These are phyloP conservation scores for Rhizoglyphus robini DNA, from an alignment of 1,140 invertebrate species.

Conservation along the genomic window DNA sequence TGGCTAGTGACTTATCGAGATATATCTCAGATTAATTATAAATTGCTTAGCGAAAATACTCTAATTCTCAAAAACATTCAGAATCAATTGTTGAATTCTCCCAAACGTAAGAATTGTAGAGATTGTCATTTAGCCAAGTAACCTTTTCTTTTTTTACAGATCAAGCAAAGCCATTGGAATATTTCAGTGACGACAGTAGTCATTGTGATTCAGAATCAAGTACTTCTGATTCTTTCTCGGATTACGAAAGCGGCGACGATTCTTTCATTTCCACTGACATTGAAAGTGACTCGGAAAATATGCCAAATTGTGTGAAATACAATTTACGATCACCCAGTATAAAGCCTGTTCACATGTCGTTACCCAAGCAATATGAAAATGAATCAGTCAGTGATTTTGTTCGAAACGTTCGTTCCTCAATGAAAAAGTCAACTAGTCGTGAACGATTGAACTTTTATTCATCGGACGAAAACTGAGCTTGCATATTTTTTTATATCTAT, in stretches of 20 bases:
- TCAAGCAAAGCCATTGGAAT: too few relatives aligned
- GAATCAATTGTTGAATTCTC: not conserved
- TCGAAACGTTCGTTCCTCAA: not conserved
- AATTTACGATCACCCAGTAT: not conserved
- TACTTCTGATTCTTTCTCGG: not conserved
- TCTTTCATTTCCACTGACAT: not conserved
- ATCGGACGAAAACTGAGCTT: not conserved
- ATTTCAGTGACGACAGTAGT: not conserved
- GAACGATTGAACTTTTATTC: not conserved
- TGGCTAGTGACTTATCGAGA: not conserved
- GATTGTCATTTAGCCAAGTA: too few relatives aligned
- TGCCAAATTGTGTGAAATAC: not conserved
- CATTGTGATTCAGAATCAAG: slow-evolving; percentile 1
- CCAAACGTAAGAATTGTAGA: too few relatives aligned
- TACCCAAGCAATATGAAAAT: slow-evolving; percentile 1
- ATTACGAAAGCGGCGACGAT: not conserved
- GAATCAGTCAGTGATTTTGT: not conserved
- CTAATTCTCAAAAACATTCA: not conserved
- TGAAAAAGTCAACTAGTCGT: not conserved
- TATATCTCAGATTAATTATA: not conserved
- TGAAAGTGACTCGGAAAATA: not conserved
- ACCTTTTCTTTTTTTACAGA: too few relatives aligned
- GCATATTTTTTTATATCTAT: too few relatives aligned
- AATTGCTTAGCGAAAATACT: slow-evolving; percentile 4
- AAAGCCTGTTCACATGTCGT: not conserved